Base-by-base conservation (phyloP, 1,140 invertebrate species). In the Dendrolimus kikuchii region DNA sequence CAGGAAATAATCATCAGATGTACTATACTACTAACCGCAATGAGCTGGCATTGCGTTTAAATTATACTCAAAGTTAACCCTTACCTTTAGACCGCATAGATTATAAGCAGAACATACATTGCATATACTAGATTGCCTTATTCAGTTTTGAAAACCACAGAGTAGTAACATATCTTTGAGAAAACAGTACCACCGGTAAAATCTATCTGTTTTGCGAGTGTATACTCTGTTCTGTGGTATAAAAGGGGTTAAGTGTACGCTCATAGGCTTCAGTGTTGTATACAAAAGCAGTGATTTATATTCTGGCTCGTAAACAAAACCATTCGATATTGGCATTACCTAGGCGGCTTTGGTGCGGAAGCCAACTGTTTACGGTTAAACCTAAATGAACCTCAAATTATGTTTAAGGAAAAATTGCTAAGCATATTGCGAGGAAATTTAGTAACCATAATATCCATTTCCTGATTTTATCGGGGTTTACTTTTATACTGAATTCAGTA, bases 281-380 rank as follows among this genome's bases (percentile, higher is more conserved):
- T 57, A 53, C 61, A 57, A 53, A 68, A 57, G 60, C 58, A 50
- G 59, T 85, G 80, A 85, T 85, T 85, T 85, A 85, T 81, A 77
- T 77, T 81, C 78, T 62, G 81, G 78, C 75, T 62, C 60, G 65
- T 59, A 65, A 77, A 81, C 78, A 82, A 85, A 77, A 70, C 71
- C 64, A 73, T 73, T 73, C 51, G 51, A 49, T 60, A 67, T 62
- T 68, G 64, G 62, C 53, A 63, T 61, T 61, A 59, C 50, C 40
- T 38, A 59, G 55, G 59, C 61, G 55, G 67, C 57, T 66, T 53
- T 59, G 60, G 55, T 55, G 71, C 76, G 73, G 76, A 78, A 80
- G 74, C 77, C 54, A 52, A 58, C 51, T 51, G 54, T 66, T 78
- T 84, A 85, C 81, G 77, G 79, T n/a, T 85, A 82, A 82, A 81